phyloP scores from a whole-genome alignment of 1,140 invertebrate genomes.

The Brachionus angularis region DNA sequence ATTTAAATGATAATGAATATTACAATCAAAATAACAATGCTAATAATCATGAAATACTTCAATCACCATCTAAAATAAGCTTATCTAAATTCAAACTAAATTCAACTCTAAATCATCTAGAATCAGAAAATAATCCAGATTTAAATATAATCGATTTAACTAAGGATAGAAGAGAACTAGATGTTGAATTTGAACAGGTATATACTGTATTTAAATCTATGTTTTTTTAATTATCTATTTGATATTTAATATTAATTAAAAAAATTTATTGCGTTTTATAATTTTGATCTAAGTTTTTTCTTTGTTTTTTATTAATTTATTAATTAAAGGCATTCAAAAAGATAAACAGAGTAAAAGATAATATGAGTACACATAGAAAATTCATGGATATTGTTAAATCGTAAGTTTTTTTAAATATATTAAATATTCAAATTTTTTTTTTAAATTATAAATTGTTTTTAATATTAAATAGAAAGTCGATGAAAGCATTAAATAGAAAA shows the following conservation, averaged over 20 bases:
- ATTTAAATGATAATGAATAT: no score
- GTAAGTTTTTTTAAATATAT: conserved; percentile 4
- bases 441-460: not conserved
- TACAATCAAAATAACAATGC: not conserved
- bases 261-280: no score
- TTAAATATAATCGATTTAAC: conserved; percentile 11
- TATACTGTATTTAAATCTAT: not conserved
- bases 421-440: not conserved
- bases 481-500: conserved; percentile 35
- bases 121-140: not conserved
- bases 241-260: no score
- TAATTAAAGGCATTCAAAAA: conserved; percentile 25
- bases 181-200: conserved; percentile 35
- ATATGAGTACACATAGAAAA: conserved; percentile 36
- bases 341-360: conserved; percentile 37
- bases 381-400: conserved; percentile 44
- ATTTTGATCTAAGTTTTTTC: no score
- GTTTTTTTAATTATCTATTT: not conserved
- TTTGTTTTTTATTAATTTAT: no score
- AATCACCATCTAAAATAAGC: no score
- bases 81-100: no score
- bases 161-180: conserved; percentile 21
- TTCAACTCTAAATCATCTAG: no score
- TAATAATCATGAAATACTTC: not conserved
- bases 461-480: conserved; percentile 7